Base-by-base conservation (phyloP, 2,113 vertebrate genomes). In the Coptodon bakossiorum region DNA sequence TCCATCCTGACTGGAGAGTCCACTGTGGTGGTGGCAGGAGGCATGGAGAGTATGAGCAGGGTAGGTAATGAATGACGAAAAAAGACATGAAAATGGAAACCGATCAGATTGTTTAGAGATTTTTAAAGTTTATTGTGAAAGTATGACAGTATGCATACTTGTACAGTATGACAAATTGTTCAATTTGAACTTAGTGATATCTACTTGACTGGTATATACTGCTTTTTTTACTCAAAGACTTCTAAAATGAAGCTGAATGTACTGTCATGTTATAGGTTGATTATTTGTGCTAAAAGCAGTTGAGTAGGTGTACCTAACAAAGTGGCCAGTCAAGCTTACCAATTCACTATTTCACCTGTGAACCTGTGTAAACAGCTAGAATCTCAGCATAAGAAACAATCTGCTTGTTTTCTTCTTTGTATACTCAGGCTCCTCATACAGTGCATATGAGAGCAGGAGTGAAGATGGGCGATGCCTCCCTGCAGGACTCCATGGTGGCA, bases 41-140 rank as follows among this genome's bases (percentile, higher is more conserved):
- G 99, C 88, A 99, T 99, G 98, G 99, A 99, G 88, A 99, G 93
- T 34, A 99, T 99, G 99, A 99, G 99, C 96, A 97, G 96, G 97
- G 99, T 99, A 91, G 92, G 94, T 50, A 5, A 5, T 3, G 31
- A 88, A 43, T 14, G 10, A 40, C 40, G 10, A 31, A 14, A 12
- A 80, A 40, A 34, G 7, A 78, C 14, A 53, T 52, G 7, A 84
- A 50, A 31, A 5, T 31, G 4, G 27, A 48, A 34, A 68, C 9
- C 2, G 6, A 73, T 83, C 71, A 29, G 19, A 79, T 45, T 19
- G 19, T 54, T 54, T 54, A 50, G 6, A 76, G 40, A 50, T 50
- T 48, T 66, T 66, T 66, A 22, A 66, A 66, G 61, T 66, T 66
- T 66, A 66, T 38, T 66, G 10, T 66, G 34, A 12, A 66, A 38